Percentiles rank a stretch among this genome's conserved stretches.
Evolutionary conservation across 2,888 invertebrate genomes (phyloP).

Genomic region (Vandiemenella viatica): DNA sequence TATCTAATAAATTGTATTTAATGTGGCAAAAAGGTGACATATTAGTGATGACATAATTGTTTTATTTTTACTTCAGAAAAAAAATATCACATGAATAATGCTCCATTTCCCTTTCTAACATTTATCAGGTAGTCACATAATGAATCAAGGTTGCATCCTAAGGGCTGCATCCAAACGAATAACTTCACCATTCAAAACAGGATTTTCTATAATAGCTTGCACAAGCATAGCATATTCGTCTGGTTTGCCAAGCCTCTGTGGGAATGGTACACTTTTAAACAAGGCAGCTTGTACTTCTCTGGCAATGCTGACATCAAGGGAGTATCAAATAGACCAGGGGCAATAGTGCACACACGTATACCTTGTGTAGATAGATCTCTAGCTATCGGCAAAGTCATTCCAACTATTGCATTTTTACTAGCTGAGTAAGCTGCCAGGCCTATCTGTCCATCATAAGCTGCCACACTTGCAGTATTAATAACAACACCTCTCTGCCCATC

Average conservation of each 20-base stretch:
- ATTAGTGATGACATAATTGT: too few species aligned
- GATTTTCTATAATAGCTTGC: constrained; percentile 70
- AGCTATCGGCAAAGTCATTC: constrained; percentile 92
- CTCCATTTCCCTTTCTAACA: too few species aligned
- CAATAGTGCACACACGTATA: constrained; percentile 65
- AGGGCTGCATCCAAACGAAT: constrained; percentile 73
- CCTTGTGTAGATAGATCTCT: constrained; percentile 72
- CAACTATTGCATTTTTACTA: constrained; percentile 80
- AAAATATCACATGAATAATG: too few species aligned
- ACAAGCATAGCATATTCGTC: constrained; percentile 78
- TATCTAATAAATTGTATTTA: too few species aligned
- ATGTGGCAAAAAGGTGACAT: too few species aligned
- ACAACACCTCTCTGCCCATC: constrained; percentile 86
- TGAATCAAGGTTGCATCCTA: constrained; percentile 44
- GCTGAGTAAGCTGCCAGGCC: constrained; percentile 91
- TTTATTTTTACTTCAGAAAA: too few species aligned
- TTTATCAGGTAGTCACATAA: too few species aligned
- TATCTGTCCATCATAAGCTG: constrained; percentile 91
- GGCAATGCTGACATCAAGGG: constrained; percentile 64
- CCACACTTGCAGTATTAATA: constrained; percentile 87
- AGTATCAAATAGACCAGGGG: constrained; percentile 77
- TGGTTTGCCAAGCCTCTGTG: constrained; percentile 69
- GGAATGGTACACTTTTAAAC: constrained; percentile 68
- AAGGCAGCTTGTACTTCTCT: constrained; percentile 63
- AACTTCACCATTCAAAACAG: constrained; percentile 80